phyloP scores from a whole-genome alignment of 2,888 invertebrate species.

The Ophioninae sp. region DNA sequence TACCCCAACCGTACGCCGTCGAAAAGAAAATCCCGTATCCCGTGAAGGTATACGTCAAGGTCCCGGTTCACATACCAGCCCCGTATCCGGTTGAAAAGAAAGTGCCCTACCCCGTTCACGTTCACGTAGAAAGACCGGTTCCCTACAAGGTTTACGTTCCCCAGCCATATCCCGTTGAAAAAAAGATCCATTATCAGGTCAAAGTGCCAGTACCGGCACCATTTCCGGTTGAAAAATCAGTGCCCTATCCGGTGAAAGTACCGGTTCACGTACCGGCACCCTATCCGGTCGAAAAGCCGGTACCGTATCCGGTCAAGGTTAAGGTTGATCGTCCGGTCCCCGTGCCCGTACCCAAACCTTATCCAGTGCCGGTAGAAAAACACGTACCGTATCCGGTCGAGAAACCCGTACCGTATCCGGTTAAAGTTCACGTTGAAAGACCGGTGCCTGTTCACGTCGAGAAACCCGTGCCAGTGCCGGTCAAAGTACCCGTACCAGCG shows the following conservation, averaged over 20 bases:
- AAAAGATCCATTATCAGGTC: conserved; percentile 75
- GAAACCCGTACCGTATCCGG: conserved; percentile 78
- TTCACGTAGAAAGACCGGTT: conserved; percentile 78
- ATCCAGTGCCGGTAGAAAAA: conserved; percentile 88
- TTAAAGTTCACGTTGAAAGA: conserved; percentile 81
- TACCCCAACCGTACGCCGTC: conserved; percentile 84
- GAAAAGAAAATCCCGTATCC: conserved; percentile 79
- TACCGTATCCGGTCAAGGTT: conserved; percentile 88
- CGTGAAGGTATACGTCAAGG: conserved; percentile 79
- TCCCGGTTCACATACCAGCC: conserved; percentile 81
- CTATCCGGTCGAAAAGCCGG: conserved; percentile 88
- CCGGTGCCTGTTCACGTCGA: conserved; percentile 89
- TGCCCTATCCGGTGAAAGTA: conserved; percentile 87
- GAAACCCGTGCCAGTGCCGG: conserved; percentile 89
- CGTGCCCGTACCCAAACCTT: conserved; percentile 86
- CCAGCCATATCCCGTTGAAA: conserved; percentile 79
- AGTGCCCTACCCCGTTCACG: conserved; percentile 79
- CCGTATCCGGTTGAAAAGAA: conserved; percentile 80
- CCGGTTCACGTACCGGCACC: conserved; percentile 89
- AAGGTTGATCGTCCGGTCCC: conserved; percentile 87
- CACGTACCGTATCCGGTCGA: conserved; percentile 85
- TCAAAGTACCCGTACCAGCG: conserved; percentile 82
- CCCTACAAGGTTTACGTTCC: conserved; percentile 80
- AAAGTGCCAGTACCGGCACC: conserved; percentile 78
- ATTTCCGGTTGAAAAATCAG: conserved; percentile 83